Percentiles rank a stretch among this genome's conserved stretches.
These are phyloP conservation scores for Geopemphigus sp. DNA, from an alignment of 1,140 invertebrate species.

Conservation along the genomic window DNA sequence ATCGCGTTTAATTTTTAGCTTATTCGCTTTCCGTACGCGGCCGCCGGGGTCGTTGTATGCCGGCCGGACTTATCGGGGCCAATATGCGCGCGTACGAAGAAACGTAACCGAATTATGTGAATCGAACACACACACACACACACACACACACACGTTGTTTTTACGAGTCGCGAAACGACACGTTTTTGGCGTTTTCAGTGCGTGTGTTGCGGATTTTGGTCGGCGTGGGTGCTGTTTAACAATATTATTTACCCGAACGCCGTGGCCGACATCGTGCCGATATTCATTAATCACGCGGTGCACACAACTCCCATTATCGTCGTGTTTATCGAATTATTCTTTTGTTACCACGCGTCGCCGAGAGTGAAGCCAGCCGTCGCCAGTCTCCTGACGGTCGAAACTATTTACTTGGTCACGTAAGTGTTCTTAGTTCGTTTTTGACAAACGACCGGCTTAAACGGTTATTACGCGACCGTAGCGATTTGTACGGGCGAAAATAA, in stretches of 20 bases:
- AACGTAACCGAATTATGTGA: too few species aligned
- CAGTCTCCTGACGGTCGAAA: conserved; percentile 56
- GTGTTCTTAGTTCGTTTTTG: neutral
- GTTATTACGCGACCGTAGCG: too few species aligned
- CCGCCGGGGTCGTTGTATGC: too few species aligned
- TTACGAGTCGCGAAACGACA: neutral
- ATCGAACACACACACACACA: too few species aligned
- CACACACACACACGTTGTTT: too few species aligned
- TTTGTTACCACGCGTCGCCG: conserved; percentile 71
- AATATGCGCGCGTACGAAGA: too few species aligned
- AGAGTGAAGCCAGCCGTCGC: conserved; percentile 61
- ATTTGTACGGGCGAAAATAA: too few species aligned
- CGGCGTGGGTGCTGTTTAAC: conserved; percentile 75
- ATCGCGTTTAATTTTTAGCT: too few species aligned
- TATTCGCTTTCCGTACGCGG: too few species aligned
- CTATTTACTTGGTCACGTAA: conserved; percentile 26
- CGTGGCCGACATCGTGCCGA: conserved; percentile 73
- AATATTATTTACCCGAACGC: conserved; percentile 79
- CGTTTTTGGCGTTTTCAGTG: conserved; percentile 63
- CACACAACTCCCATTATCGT: conserved; percentile 75
- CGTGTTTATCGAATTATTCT: conserved; percentile 67
- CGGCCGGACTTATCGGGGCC: too few species aligned
- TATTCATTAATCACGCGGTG: conserved; percentile 86
- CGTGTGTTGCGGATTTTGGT: conserved; percentile 85
- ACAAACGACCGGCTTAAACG: too few species aligned